These are phyloP conservation scores for Willowsia nigromaculata DNA, from an alignment of 2,888 invertebrate species.

Conservation along the genomic window DNA sequence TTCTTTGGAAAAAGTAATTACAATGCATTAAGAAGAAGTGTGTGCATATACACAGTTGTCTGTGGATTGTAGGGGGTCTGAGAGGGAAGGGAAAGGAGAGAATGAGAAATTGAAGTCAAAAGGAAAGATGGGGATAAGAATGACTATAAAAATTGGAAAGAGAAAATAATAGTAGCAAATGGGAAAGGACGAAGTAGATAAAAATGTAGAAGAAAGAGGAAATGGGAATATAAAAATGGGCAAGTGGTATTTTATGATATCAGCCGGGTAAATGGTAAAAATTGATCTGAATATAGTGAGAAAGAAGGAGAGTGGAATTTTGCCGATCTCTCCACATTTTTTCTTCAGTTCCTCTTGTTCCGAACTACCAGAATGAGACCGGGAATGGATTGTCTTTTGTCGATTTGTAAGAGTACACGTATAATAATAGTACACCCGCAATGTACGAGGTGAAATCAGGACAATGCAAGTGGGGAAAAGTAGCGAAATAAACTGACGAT, in stretches of 20 bases:
- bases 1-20: constrained; percentile 51
- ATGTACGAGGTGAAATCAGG: no score
- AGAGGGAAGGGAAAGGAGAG: neutral
- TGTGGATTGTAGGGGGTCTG: neutral
- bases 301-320: constrained; percentile 9
- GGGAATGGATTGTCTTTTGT: constrained; percentile 10
- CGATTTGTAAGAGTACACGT: neutral
- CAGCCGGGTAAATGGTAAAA: neutral
- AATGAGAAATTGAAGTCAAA: neutral
- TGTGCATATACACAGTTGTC: neutral
- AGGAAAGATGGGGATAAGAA: constrained; percentile 11
- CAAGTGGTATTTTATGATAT: constrained; percentile 48
- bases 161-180: neutral
- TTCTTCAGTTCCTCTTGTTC: neutral
- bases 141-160: constrained; percentile 16
- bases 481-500: neutral
- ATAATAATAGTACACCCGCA: neutral
- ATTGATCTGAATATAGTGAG: constrained; percentile 14
- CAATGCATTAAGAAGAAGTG: constrained; percentile 40
- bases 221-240: constrained; percentile 44
- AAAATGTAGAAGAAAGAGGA: neutral
- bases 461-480: neutral
- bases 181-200: constrained; percentile 1
- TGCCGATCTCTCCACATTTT: neutral
- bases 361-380: neutral